Conservation (phyloP, 2,888 invertebrate species). For the Argynnis bischoffii region DNA sequence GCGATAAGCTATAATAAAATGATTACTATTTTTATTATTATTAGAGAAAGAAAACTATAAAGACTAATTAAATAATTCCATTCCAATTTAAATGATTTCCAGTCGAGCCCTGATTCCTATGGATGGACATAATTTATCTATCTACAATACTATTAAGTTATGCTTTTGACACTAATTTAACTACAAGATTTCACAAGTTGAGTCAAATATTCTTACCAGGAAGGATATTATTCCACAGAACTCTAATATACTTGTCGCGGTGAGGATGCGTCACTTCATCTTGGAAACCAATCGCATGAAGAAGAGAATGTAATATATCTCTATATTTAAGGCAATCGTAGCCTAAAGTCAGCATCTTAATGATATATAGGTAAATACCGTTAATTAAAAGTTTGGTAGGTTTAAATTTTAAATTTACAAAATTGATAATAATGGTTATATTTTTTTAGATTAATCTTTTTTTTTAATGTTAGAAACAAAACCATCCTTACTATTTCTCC, state of each 20-base stretch:
- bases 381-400: too few species aligned
- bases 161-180: too few species aligned
- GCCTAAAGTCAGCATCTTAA: slow-evolving; percentile 56
- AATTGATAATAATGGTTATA: too few species aligned
- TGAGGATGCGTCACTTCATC: slow-evolving; percentile 67
- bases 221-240: slow-evolving; percentile 66
- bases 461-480: too few species aligned
- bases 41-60: neutral
- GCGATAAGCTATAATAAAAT: slow-evolving; percentile 43
- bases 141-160: too few species aligned
- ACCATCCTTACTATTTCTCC: slow-evolving; percentile 54
- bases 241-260: slow-evolving; percentile 59
- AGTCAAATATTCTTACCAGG: slow-evolving; percentile 49
- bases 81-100: too few species aligned
- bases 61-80: neutral
- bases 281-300: slow-evolving; percentile 63
- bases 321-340: slow-evolving; percentile 57
- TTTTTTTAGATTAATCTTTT: too few species aligned
- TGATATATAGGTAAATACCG: neutral
- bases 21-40: neutral
- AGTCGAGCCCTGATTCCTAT: too few species aligned
- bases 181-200: slow-evolving; percentile 25
- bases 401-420: too few species aligned
- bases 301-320: slow-evolving; percentile 57
- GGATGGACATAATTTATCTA: too few species aligned